Evolutionary conservation across 1,140 invertebrate species (phyloP), one percentile per base, ranked within the genome.

Genomic region (Ostrea denselamellosa): DNA sequence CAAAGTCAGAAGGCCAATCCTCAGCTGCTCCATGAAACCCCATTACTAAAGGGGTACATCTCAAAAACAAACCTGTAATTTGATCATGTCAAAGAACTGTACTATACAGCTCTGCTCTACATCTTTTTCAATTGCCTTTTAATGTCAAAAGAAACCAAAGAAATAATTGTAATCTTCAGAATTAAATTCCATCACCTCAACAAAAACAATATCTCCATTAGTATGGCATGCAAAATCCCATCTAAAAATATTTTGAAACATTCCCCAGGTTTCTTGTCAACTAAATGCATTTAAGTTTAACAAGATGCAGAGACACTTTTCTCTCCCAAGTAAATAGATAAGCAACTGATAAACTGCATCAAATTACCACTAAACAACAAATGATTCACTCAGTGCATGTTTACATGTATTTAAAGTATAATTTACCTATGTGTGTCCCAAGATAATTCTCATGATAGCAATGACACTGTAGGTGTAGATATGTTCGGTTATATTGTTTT

Each of bases 291-390:
- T 25, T 44, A 34, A 77, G 12, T 34, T 77, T 77, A 34, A 77
- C 25, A 77, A 77, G 68, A 77, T 77, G 68, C 68, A 77, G 68
- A 25, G 28, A 77, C 68, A 77, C 25, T 28, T 71, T 77, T 25
- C 28, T 25, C 68, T 77, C 68, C 68, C 28, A 77, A 77, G 56
- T 62, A 7, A 19, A 62, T 14, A 77, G 68, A 77, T 77, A 77
- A 28, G 68, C 28, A 62, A 12, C 28, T 77, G 68, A 77, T 77
- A 77, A 77, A 77, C 68, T 4, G 25, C 68, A 28, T 77, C 14
- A 25, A 77, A 34, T 77, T 77, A 28, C 68, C 9, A 34, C 68
- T 34, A 9, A 62, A 62, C 56, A 62, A 17, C 56, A 19, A n/a
- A n/a, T 62, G n/a, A 62, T 62, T 19, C 7, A 62, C 19, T 62